Evolutionary conservation across 1,140 invertebrate species (phyloP), one percentile per base, ranked within the genome.

Genomic region (Hetaerina americana): DNA sequence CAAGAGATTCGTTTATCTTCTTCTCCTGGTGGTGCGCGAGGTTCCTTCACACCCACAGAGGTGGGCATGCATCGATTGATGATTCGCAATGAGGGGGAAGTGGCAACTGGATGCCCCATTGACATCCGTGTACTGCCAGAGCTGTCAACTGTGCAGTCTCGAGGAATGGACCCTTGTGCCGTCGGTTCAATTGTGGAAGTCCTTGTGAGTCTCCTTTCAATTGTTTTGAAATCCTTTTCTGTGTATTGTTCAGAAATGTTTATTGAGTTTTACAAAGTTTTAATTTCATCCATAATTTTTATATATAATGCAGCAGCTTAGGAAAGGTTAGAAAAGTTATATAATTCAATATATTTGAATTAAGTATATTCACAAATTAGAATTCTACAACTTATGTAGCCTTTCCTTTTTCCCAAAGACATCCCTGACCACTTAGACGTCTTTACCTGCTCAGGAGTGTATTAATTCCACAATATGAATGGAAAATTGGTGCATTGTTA

Each of bases 101-200:
- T 86, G 24, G 85, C 89, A 15, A 83, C 85, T 72, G 87, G 87
- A 8, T 88, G 87, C 77, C 89, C 89, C 0, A 81, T 95, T 77
- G 91, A 92, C 81, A 94, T 97, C 78, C 85, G 94, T 76, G 93
- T 95, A 2, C 83, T 94, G 77, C 93, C 95, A 67, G 89, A 92
- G 57, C 80, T 94, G 70, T 88, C 92, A 70, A 89, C 91, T 79
- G 93, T 96, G 66, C 90, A 89, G 70, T 90, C 92, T 40, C 92
- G 93, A 12, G 94, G 94, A 72, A 94, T 97, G 86, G 95, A 96
- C 69, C 96, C 94, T 25, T 97, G 95, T 81, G 92, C 94, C 22
- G 86, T 97, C 29, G 96, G 95, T 74, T 94, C 92, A 71, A 89
- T 96, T 70, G 95, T 97, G 5, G 95, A 98, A 87, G 92, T 98